Evolutionary conservation across 92 coral and sea anemone genomes (phyloP).

Genomic region (Metridium senile): DNA sequence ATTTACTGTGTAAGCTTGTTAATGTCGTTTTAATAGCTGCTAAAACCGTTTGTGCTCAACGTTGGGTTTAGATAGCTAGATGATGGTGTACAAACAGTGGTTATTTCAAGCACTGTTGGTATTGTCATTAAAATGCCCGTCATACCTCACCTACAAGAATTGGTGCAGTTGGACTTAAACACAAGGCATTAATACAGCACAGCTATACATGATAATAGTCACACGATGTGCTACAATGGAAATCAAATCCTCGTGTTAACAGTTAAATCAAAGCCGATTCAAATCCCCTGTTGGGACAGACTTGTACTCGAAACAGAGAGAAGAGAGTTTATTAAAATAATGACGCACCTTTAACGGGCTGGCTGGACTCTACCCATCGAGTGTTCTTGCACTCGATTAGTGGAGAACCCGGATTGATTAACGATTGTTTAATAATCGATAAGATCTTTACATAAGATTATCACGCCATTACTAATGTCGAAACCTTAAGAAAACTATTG

Average conservation of each 20-base stretch:
- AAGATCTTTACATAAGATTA: constrained; percentile 2
- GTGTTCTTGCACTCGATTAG: no score
- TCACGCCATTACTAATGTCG: constrained; percentile 8
- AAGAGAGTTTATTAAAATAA: no score
- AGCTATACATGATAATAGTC: constrained; percentile 33
- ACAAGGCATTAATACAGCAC: constrained; percentile 16
- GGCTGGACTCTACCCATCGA: no score
- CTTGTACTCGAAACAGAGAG: background rate
- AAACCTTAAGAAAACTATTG: constrained; percentile 9
- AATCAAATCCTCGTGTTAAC: constrained; percentile 42
- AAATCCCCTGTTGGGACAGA: constrained; percentile 11
- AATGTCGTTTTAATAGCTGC: constrained; percentile 10
- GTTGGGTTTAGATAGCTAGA: constrained; percentile 11
- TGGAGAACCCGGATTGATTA: no score
- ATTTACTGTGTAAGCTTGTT: background rate
- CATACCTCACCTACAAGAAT: constrained; percentile 18
- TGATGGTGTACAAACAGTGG: constrained; percentile 31
- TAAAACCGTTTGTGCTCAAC: background rate
- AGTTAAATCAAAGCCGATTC: constrained; percentile 27
- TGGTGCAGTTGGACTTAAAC: constrained; percentile 18
- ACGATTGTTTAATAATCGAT: constrained; percentile 8
- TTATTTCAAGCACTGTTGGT: constrained; percentile 32
- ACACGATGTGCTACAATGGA: constrained; percentile 46
- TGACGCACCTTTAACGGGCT: background rate
- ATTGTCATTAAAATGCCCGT: constrained; percentile 32